Conservation (phyloP, 2,888 invertebrate genomes). For the Synergus itoensis region DNA sequence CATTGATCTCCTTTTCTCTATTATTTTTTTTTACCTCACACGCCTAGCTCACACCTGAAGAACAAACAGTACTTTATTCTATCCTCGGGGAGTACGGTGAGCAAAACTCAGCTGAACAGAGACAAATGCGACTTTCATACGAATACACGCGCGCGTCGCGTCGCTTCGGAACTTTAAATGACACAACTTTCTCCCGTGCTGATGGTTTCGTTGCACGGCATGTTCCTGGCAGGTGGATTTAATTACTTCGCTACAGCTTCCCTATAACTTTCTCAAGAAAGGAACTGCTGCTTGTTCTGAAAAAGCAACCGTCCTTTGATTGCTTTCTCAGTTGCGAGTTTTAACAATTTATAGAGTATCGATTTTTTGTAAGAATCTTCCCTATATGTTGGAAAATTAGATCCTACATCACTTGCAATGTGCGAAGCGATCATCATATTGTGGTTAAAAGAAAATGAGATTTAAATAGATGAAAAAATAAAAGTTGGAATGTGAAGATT, state of each 20-base stretch:
- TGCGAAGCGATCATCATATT: not conserved
- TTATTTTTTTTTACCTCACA: constrained; percentile 18
- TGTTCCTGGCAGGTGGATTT: constrained; percentile 59
- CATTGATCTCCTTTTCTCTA: constrained; percentile 18
- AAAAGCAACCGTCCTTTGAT: constrained; percentile 31
- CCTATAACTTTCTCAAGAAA: constrained; percentile 27
- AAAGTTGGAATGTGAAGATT: not conserved
- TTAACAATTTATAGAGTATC: constrained; percentile 6
- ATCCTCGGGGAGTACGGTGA: constrained; percentile 43
- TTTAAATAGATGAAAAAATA: not conserved
- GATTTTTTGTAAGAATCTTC: not conserved
- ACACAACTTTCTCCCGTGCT: constrained; percentile 60
- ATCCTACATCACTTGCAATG: not conserved
- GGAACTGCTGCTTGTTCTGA: constrained; percentile 1
- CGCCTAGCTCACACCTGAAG: not conserved
- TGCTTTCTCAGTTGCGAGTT: not conserved
- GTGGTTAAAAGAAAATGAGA: not conserved
- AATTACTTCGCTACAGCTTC: constrained; percentile 50
- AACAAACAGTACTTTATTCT: constrained; percentile 45
- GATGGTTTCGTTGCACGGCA: constrained; percentile 51
- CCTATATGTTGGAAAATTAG: not conserved
- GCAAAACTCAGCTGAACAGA: constrained; percentile 54
- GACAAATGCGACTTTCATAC: constrained; percentile 61
- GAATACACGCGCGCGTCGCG: constrained; percentile 55
- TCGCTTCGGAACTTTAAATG: constrained; percentile 60